Conservation (phyloP, 2,797 vertebrate species). For the Buphagus erythrorhynchus region DNA sequence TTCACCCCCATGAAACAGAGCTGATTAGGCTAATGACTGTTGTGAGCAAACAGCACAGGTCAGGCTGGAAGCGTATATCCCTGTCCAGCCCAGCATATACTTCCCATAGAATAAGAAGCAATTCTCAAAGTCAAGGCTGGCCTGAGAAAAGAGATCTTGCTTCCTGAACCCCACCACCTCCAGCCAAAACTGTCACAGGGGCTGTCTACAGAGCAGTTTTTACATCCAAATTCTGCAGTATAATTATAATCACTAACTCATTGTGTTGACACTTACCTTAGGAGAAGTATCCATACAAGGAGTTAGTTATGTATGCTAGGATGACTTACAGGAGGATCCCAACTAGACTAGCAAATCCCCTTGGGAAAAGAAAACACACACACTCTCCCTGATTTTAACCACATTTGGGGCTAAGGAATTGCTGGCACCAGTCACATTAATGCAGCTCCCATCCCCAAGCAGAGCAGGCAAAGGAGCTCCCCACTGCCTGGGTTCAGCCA, state of each 20-base stretch:
- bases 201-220: neutral
- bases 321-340: neutral
- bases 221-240: neutral
- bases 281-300: constrained; percentile 36
- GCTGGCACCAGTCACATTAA: neutral
- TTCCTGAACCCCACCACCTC: neutral
- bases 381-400: neutral
- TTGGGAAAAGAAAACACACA: neutral
- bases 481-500: neutral
- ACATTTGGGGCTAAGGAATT: neutral
- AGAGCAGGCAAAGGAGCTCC: neutral
- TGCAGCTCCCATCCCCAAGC: neutral
- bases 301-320: neutral
- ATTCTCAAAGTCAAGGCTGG: neutral
- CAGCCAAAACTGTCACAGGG: neutral
- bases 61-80: neutral
- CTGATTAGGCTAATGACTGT: neutral
- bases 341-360: neutral
- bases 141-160: neutral
- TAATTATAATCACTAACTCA: neutral
- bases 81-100: neutral
- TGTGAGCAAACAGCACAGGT: neutral
- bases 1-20: neutral
- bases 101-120: neutral
- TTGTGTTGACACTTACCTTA: constrained; percentile 37